A percentile compares a stretch with the other conserved stretches of the same genome.
Conservation (phyloP, 2,113 vertebrate species). For the Aix galericulata region DNA sequence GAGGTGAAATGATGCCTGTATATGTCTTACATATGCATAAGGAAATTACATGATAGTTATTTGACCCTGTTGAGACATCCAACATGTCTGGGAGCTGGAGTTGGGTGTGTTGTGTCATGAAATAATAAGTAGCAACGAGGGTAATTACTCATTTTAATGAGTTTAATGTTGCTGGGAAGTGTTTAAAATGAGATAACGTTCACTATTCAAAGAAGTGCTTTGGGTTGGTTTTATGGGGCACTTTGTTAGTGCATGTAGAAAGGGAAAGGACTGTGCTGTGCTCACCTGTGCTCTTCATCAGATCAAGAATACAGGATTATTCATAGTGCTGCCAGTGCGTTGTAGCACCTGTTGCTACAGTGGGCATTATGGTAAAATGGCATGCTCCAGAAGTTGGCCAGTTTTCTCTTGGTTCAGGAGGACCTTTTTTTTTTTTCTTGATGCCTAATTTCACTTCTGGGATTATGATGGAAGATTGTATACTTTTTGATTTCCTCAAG, state of each 20-base stretch:
- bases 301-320: neutral
- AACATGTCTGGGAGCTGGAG: neutral
- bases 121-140: neutral
- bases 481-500: neutral
- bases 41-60: neutral
- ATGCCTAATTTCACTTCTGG: neutral
- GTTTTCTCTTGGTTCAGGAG: neutral
- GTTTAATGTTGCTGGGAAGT: neutral
- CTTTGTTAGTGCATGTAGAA: neutral
- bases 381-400: neutral
- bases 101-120: neutral
- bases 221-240: neutral
- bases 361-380: neutral
- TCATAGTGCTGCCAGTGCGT: neutral
- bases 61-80: neutral
- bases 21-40: rapidly evolving
- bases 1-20: neutral
- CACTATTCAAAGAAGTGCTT: neutral
- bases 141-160: neutral
- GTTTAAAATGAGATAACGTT: neutral
- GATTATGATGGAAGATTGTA: neutral
- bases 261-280: neutral
- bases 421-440: neutral
- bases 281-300: neutral
- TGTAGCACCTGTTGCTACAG: neutral